Percentiles rank a stretch among this genome's conserved stretches.
These are phyloP conservation scores for Fulica atra DNA, from an alignment of 2,113 vertebrate genomes.

Conservation along the genomic window DNA sequence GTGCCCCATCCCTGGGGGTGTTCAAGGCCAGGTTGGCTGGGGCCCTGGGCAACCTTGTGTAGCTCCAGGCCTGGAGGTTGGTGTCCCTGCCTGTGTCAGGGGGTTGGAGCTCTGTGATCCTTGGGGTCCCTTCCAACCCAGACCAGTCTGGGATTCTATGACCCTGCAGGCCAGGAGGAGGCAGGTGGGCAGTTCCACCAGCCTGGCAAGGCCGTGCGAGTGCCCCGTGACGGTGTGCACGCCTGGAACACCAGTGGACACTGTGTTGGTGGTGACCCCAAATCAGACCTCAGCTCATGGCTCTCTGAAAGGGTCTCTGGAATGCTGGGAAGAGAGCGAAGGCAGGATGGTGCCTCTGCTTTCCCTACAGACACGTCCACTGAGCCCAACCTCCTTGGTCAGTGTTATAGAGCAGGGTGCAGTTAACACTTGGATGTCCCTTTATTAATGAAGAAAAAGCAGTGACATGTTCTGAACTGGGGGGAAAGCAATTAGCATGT, in stretches of 20 bases:
- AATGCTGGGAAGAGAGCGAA: accelerated
- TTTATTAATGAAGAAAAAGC: background rate
- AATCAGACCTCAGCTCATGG: background rate
- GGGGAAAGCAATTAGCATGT: conserved; percentile 4
- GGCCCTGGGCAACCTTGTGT: no score
- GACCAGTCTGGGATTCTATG: no score
- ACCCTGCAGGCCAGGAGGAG: background rate
- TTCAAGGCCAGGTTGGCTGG: no score
- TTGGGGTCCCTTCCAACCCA: no score
- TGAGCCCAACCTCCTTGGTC: background rate
- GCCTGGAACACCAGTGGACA: accelerated
- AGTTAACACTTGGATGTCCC: background rate
- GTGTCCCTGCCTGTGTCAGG: no score
- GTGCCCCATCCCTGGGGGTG: no score
- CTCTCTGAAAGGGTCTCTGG: background rate
- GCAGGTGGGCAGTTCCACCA: background rate
- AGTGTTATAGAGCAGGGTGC: background rate
- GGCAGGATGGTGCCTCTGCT: accelerated
- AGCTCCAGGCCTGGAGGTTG: no score
- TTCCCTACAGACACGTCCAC: background rate
- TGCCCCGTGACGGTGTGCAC: background rate
- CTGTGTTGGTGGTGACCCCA: background rate
- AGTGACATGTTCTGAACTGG: background rate
- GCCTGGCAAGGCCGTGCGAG: background rate
- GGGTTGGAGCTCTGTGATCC: no score